These are phyloP conservation scores for Timema podura DNA, from an alignment of 2,888 invertebrate genomes.

Conservation along the genomic window DNA sequence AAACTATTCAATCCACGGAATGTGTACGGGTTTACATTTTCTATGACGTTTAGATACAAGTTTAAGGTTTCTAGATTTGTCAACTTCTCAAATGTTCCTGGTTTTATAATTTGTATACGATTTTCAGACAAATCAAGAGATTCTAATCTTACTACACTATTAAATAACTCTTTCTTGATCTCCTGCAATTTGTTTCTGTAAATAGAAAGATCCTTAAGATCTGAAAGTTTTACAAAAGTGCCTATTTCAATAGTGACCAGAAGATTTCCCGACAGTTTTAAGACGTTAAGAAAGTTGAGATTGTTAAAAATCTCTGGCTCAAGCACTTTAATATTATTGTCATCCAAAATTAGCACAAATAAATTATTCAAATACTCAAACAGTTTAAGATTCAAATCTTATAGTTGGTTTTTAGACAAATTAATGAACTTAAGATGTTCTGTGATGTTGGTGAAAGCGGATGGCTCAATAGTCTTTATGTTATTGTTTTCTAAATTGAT, in stretches of 20 bases:
- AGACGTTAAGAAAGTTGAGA: no score
- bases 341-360: background rate
- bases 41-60: background rate
- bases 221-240: background rate
- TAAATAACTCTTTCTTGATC: background rate
- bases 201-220: background rate
- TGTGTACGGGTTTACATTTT: background rate
- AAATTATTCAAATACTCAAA: background rate
- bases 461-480: background rate
- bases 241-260: background rate
- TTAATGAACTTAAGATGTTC: background rate
- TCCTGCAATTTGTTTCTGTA: constrained; percentile 7
- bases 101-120: background rate
- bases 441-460: background rate
- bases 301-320: background rate
- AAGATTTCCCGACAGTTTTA: background rate
- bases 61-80: background rate
- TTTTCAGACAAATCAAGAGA: background rate
- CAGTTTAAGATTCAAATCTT: background rate
- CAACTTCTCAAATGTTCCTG: constrained; percentile 1
- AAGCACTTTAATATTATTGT: background rate
- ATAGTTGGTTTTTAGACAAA: background rate
- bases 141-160: background rate
- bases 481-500: background rate
- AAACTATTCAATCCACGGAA: constrained; percentile 1